These are phyloP conservation scores for Eretmochelys imbricata DNA, from an alignment of 2,113 vertebrate species.

Conservation along the genomic window DNA sequence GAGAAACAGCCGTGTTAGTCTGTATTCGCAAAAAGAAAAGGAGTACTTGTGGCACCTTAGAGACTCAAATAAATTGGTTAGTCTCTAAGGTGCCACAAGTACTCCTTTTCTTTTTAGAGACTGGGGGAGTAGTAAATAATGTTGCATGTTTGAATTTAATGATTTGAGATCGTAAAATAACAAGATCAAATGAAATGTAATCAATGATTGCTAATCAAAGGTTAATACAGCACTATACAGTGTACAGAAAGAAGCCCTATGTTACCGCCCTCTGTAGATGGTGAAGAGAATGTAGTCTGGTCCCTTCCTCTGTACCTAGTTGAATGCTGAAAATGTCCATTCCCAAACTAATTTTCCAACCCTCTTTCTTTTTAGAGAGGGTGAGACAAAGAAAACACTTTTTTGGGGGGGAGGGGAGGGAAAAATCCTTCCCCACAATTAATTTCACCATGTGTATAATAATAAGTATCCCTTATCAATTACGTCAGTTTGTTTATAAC, in stretches of 20 bases:
- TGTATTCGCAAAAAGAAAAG: no score
- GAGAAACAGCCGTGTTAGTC: no score
- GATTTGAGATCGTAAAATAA: neutral
- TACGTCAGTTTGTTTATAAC: neutral
- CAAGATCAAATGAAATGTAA: neutral
- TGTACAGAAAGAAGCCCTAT: neutral
- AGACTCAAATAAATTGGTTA: no score
- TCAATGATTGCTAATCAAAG: neutral
- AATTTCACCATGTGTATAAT: neutral
- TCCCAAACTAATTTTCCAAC: neutral
- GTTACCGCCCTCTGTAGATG: neutral
- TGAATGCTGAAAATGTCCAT: neutral
- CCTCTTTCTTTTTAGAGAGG: neutral
- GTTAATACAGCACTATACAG: neutral
- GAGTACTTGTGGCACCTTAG: no score
- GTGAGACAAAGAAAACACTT: neutral
- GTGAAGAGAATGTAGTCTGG: neutral
- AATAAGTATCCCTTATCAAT: neutral
- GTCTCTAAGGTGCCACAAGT: no score
- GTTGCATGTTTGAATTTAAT: neutral
- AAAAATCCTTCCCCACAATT: neutral
- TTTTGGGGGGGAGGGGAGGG: no score
- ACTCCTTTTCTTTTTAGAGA: neutral
- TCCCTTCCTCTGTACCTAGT: neutral
- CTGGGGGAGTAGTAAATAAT: neutral